Evolutionary conservation across 2,888 invertebrate species (phyloP), one percentile per base, ranked within the genome.

Genomic region (Calameuta filiformis): DNA sequence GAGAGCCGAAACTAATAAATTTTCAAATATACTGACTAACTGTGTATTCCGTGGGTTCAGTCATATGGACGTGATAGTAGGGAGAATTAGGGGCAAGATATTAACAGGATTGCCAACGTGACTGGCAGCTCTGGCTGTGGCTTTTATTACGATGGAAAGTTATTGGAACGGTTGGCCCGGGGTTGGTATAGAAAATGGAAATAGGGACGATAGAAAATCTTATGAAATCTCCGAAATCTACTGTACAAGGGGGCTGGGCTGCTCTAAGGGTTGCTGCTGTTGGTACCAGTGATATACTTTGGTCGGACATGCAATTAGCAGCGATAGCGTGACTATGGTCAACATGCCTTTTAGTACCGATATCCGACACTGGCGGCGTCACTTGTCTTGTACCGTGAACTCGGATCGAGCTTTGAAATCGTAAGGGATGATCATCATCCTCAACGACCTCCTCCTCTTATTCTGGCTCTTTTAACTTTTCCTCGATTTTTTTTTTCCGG

Each of bases 251-350:
- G 73, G 81, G 81, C 81, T 75, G 76, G 82, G 79, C 81, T 78
- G 79, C 81, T 78, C 79, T 81, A 78, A 78, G 80, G 85, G 81
- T 80, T 78, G 81, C 82, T 81, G 78, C 86, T 80, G 31, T 31
- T 31, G 79, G 83, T 85, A 37, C 37, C 37, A 82, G 89, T 89
- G 88, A 89, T 89, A 88, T 88, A 89, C 87, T 86, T 88, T 85
- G 84, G 83, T 85, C 88, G 86, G 87, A 88, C 89, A 89, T 89
- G 88, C 89, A 89, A 88, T 89, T 89, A 89, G 89, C 86, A 85
- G 87, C 84, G 86, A 79, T 85, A 86, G 88, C 88, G 87, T 87
- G 88, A 88, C 88, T 86, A 83, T 85, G 86, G 84, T 82, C 84
- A 80, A 83, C 80, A 82, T 76, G 75, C 81, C 71, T 73, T 73